Evolutionary conservation across 2,888 invertebrate species (phyloP).

Genomic region (Pseudoips prasinana): DNA sequence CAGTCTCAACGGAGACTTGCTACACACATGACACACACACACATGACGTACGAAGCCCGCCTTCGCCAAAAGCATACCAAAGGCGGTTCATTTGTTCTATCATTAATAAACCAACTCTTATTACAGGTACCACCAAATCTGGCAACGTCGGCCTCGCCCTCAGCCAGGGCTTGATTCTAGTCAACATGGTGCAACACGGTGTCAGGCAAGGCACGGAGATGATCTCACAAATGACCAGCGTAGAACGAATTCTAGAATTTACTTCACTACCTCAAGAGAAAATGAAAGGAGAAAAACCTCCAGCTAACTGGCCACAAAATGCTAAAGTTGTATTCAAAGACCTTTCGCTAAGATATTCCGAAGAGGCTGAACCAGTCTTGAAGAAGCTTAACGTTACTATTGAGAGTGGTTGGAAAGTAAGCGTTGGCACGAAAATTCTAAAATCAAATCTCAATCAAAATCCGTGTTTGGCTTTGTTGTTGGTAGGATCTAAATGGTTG

Average conservation of each 20-base stretch:
- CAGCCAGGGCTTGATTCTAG: conserved; percentile 86
- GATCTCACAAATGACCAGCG: conserved; percentile 88
- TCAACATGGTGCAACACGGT: conserved; percentile 92
- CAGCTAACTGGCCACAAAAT: conserved; percentile 83
- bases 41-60: too few relatives aligned
- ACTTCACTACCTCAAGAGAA: conserved; percentile 87
- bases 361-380: conserved; percentile 83
- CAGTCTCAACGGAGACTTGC: too few relatives aligned
- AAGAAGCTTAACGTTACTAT: conserved; percentile 37
- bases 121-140: conserved; percentile 79
- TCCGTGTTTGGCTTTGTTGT: not conserved
- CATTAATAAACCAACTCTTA: too few relatives aligned
- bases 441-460: too few relatives aligned
- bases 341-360: conserved; percentile 84
- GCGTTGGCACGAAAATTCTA: too few relatives aligned
- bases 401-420: conserved; percentile 44
- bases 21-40: too few relatives aligned
- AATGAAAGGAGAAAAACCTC: conserved; percentile 82
- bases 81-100: too few relatives aligned
- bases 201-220: conserved; percentile 90
- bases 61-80: too few relatives aligned
- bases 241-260: conserved; percentile 91
- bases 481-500: too few relatives aligned
- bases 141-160: conserved; percentile 88
- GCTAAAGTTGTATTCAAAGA: conserved; percentile 83